These are phyloP conservation scores for Enteromius unitaeniatus DNA, from an alignment of 2,797 vertebrate genomes.

Conservation along the genomic window DNA sequence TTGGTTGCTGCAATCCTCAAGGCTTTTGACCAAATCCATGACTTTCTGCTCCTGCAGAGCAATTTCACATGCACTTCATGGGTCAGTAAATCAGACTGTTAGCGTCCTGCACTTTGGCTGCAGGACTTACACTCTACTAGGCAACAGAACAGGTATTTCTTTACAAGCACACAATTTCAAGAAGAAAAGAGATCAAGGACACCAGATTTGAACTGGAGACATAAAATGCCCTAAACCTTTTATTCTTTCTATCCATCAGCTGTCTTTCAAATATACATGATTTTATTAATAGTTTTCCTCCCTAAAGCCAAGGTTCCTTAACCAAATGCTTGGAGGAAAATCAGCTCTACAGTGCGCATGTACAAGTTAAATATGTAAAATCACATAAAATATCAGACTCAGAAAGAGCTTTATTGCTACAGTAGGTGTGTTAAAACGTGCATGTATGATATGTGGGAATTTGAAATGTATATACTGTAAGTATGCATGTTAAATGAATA, in stretches of 20 bases:
- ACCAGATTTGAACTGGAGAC: background rate
- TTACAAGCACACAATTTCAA: constrained; percentile 17
- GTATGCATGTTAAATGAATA: too few relatives aligned
- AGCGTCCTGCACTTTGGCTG: constrained; percentile 12
- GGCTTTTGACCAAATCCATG: constrained; percentile 26
- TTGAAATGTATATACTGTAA: too few relatives aligned
- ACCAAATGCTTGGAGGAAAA: background rate
- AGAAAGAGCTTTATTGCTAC: too few relatives aligned
- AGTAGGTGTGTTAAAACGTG: too few relatives aligned
- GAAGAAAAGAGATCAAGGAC: background rate
- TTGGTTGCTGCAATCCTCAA: constrained; percentile 1
- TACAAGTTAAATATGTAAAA: background rate
- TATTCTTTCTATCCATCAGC: background rate
- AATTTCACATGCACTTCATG: constrained; percentile 41
- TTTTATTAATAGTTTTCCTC: background rate
- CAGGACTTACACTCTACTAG: background rate
- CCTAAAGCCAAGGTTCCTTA: background rate
- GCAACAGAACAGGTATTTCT: background rate
- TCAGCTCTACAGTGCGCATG: background rate
- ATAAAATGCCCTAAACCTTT: background rate
- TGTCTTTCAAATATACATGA: background rate
- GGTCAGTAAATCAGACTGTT: constrained; percentile 29
- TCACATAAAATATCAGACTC: background rate
- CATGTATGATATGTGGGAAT: too few relatives aligned
- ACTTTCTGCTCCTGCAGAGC: constrained; percentile 30